phyloP scores from a whole-genome alignment of 1,140 invertebrate species.

The Colletes gigas region DNA sequence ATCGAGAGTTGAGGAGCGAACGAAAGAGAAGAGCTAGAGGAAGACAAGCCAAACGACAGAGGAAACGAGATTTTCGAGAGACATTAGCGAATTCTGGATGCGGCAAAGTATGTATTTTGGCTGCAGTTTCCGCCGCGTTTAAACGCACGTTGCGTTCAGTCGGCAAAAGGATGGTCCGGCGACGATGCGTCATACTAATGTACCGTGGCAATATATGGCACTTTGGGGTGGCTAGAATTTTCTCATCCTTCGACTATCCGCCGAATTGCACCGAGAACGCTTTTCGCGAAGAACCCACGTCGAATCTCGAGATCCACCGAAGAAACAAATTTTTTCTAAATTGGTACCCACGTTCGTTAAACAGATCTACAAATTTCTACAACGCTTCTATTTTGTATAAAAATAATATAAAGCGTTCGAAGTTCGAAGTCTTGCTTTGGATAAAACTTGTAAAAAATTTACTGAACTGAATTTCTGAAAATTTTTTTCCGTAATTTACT shows the following conservation, averaged over 20 bases:
- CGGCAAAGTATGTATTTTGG: conserved; percentile 65
- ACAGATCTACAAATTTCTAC: no score
- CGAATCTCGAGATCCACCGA: no score
- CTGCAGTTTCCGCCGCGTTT: conserved; percentile 50
- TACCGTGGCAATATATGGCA: conserved; percentile 73
- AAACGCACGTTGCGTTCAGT: conserved; percentile 57
- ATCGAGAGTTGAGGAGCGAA: no score
- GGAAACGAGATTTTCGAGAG: conserved; percentile 48
- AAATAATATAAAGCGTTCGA: no score
- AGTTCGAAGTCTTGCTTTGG: no score
- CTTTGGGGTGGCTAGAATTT: conserved; percentile 59
- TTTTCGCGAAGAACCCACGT: neutral
- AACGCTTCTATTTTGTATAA: no score
- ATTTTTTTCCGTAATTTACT: no score
- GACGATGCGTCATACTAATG: conserved; percentile 72
- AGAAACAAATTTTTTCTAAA: no score
- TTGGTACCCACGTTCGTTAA: no score
- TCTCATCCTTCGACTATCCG: conserved; percentile 44
- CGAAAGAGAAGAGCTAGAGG: neutral
- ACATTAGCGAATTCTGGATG: conserved; percentile 53
- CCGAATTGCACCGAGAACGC: neutral
- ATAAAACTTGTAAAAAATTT: no score
- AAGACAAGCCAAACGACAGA: neutral
- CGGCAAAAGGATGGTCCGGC: conserved; percentile 47
- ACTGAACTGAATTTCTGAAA: no score